A percentile compares a stretch with the other conserved stretches of the same genome.
Conservation (phyloP, 1,140 invertebrate genomes). For the Drosophila sechellia region DNA sequence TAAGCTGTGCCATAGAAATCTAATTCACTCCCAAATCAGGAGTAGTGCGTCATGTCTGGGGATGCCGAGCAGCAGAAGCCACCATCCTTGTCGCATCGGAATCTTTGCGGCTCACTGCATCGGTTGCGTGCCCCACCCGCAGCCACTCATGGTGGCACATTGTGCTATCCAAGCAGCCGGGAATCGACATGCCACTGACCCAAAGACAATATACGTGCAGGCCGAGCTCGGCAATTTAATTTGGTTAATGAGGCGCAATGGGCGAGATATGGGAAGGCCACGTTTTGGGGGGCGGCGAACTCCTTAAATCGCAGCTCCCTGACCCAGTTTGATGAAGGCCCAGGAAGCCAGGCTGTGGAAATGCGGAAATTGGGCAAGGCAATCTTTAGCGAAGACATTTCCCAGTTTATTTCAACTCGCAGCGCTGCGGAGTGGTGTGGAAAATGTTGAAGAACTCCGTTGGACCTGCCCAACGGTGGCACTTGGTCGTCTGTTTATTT, state of each 20-base stretch:
- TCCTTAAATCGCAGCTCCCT: slow-evolving; percentile 30
- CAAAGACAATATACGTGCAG: slow-evolving; percentile 20
- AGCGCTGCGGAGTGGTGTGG: not conserved
- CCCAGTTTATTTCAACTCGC: not conserved
- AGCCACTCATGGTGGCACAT: not conserved
- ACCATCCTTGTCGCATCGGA: not conserved
- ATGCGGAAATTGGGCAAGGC: not conserved
- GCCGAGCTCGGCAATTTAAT: slow-evolving; percentile 62
- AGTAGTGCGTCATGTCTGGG: not conserved
- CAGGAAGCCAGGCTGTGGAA: not conserved
- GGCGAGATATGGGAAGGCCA: slow-evolving; percentile 54
- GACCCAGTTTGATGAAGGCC: slow-evolving; percentile 38
- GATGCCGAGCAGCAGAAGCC: not conserved
- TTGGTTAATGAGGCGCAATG: slow-evolving; percentile 74
- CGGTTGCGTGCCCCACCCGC: not conserved
- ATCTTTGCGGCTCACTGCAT: slow-evolving; percentile 36
- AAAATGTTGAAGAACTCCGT: not conserved
- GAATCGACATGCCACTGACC: slow-evolving; percentile 23
- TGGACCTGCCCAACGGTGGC: slow-evolving; percentile 18
- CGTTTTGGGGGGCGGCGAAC: not conserved
- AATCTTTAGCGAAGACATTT: not conserved
- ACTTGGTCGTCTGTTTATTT: slow-evolving; percentile 45
- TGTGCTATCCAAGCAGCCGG: slow-evolving; percentile 10
- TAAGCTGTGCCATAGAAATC: too few species aligned
- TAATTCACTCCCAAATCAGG: too few species aligned